Percentiles rank a stretch among this genome's conserved stretches.
Conservation (phyloP, 2,113 vertebrate species). For the Megatriorchis doriae region DNA sequence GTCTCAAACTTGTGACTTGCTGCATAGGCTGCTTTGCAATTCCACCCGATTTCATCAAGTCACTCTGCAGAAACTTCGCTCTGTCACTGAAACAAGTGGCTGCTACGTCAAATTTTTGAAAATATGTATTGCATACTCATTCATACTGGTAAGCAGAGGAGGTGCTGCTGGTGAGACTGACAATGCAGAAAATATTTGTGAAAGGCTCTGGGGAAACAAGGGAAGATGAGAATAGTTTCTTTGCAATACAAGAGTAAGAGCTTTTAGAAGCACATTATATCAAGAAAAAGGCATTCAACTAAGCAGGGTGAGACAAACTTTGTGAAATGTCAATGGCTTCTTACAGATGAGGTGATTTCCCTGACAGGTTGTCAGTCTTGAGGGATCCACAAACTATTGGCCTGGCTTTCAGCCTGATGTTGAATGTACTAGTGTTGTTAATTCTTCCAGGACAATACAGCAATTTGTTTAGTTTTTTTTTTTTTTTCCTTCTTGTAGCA, state of each 20-base stretch:
- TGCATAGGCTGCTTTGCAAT: background rate
- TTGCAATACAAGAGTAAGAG: background rate
- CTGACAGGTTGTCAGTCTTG: background rate
- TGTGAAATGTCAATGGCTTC: background rate
- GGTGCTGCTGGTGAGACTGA: background rate
- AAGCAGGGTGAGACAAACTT: background rate
- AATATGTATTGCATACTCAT: rapidly evolving
- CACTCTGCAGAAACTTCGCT: background rate
- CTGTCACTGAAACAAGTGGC: background rate
- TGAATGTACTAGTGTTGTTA: background rate
- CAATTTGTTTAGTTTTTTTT: background rate
- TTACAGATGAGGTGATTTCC: background rate
- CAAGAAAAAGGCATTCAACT: background rate
- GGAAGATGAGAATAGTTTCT: background rate
- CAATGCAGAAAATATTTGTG: background rate
- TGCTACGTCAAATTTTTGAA: background rate
- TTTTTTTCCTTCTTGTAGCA: background rate
- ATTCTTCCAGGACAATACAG: background rate
- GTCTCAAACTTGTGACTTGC: background rate
- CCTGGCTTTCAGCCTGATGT: background rate
- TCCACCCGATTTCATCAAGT: background rate
- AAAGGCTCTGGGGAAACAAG: background rate
- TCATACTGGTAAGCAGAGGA: background rate
- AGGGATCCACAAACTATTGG: background rate
- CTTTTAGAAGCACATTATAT: background rate